Evolutionary conservation across 2,888 invertebrate genomes (phyloP), one percentile per base, ranked within the genome.

Genomic region (Corbicula japonica): DNA sequence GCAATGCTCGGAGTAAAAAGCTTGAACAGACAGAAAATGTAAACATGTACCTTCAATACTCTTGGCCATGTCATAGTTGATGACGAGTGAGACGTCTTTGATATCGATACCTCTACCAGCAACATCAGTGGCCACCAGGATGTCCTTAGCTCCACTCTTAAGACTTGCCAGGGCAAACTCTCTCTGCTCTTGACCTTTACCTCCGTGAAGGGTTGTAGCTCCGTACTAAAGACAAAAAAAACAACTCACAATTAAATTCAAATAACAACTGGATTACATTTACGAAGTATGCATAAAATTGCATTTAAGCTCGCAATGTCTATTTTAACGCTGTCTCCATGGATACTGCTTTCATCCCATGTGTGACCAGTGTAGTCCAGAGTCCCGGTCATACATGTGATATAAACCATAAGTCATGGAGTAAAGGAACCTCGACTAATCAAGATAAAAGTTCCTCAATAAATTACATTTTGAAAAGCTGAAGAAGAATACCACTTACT

Each of bases 21-120:
- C n/a, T n/a, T n/a, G n/a, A n/a, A n/a, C n/a, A n/a, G n/a, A n/a
- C n/a, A 62, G 6, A 10, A 50, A 18, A 50, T 1, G 23, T 23
- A 72, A 32, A 54, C 1, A n/a, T 74, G 87, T 93, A 96, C 96
- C 96, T 95, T 99, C 99, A 91, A 99, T 99, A 23, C 97, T 96
- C 94, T 99, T 99, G 0, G 99, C 99, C 99, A 99, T 99, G 93
- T 99, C 99, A 91, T 99, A 99, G 94, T 99, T 99, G 89, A 99
- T 98, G 82, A 99, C 99, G 94, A 99, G 95, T 8, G 99, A 98
- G 2, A 99, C 99, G 93, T 99, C 99, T 93, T 99, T 99, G 93
- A 99, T 99, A 93, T 99, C 99, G 87, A 99, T 99, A 97, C 99
- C 99, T 95, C 99, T 97, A 87, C 99, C 99, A 86, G 99, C 99